A percentile compares a stretch with the other conserved stretches of the same genome.
phyloP scores from a whole-genome alignment of 2,888 invertebrate species.

The Cheilosia urbana region DNA sequence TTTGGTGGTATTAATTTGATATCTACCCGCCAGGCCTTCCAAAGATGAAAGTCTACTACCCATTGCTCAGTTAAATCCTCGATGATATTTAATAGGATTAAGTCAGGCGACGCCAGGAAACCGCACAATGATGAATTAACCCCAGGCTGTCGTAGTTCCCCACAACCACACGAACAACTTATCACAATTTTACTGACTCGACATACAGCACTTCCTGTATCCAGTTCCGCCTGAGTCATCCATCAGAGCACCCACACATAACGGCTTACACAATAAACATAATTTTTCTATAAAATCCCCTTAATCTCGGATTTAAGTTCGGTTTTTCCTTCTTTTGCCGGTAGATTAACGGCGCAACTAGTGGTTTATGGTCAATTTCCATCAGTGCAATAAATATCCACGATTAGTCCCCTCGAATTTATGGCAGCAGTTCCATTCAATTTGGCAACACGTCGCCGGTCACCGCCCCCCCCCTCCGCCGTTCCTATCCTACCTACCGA shows the following conservation, averaged over 20 bases:
- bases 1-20: no score
- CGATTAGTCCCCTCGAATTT: slow-evolving; percentile 58
- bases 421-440: slow-evolving; percentile 47
- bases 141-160: no score
- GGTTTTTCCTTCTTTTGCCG: slow-evolving; percentile 1
- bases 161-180: neutral
- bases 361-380: slow-evolving; percentile 67
- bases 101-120: neutral
- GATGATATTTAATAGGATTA: neutral
- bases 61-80: no score
- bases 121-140: neutral
- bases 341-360: slow-evolving; percentile 63
- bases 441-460: slow-evolving; percentile 21
- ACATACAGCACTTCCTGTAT: neutral
- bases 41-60: no score
- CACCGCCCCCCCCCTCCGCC: neutral
- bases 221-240: neutral
- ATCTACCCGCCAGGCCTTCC: no score
- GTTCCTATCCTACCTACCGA: no score
- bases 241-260: slow-evolving; percentile 10
- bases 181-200: neutral
- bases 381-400: slow-evolving; percentile 55
- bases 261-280: slow-evolving; percentile 43
- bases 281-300: slow-evolving; percentile 46
- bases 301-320: slow-evolving; percentile 43